Base-by-base conservation (phyloP, 2,888 invertebrate species). In the Oegoconia quadripuncta region DNA sequence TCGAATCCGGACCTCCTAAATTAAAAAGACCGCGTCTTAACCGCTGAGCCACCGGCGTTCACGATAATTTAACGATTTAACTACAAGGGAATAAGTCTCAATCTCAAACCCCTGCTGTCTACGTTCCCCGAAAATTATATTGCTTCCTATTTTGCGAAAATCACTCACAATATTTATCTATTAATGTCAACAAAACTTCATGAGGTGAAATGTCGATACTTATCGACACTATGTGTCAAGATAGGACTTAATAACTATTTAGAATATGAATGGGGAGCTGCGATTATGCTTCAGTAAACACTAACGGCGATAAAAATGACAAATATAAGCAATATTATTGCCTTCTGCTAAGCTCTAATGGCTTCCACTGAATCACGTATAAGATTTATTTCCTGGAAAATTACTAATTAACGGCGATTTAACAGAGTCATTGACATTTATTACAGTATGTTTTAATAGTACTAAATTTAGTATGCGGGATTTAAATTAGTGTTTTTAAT, bases 241-340 rank as follows among this genome's bases (percentile, higher is more conserved):
- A 72, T 69, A 65, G 52, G 60, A 52, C 57, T 59, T 64, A 77
- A 74, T 77, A 79, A 74, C 74, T 73, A 71, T 72, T 74, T 70
- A 42, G 62, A 52, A 53, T 58, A 55, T 60, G 60, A 73, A 68
- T 71, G 61, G 55, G 57, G 50, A 56, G 50, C 67, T 64, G 59
- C 67, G 74, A 79, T 77, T 80, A 75, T 62, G 59, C 52, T 56
- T 64, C 20, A 52, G 58, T 66, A 79, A 73, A 78, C 73, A 74
- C n/a, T 26, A 54, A 50, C 44, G 5, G 41, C 49, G 80, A 81
- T 82, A 81, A 82, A 57, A 72, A 63, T 69, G 71, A 64, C 62
- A 67, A 66, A 69, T 65, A 65, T 55, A 48, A 49, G 51, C 48
- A 33, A 48, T 61, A 61, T 67, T 65, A 66, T 64, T 65, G 64